Percentiles rank a stretch among this genome's conserved stretches.
phyloP scores from a whole-genome alignment of 1,140 invertebrate species.

The Eueides isabella region DNA sequence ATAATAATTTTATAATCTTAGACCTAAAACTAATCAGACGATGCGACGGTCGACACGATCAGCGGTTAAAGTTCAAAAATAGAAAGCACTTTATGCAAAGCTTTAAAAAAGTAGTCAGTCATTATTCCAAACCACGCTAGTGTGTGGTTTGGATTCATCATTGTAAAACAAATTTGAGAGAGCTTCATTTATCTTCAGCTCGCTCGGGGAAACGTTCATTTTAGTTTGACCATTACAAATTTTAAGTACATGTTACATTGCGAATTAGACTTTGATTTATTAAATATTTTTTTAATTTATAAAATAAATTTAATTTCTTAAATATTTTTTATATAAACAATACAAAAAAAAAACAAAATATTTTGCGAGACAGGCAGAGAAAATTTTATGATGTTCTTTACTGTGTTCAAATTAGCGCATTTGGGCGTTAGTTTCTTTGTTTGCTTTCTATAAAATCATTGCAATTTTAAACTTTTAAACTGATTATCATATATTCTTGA shows the following conservation, averaged over 20 bases:
- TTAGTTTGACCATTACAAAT: not conserved
- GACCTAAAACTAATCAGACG: not conserved
- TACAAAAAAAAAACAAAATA: no score
- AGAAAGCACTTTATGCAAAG: slow-evolving; percentile 19
- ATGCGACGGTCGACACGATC: no score
- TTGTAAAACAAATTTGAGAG: not conserved
- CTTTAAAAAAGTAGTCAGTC: slow-evolving; percentile 25
- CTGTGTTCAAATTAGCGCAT: no score
- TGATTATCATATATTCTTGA: no score
- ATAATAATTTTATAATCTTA: no score
- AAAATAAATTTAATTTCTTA: no score
- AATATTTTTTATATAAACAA: no score
- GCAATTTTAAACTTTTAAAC: no score
- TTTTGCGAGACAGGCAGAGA: no score
- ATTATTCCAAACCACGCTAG: slow-evolving; percentile 24
- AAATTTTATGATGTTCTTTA: no score
- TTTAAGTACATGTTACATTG: not conserved
- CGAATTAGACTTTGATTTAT: not conserved
- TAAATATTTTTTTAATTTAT: not conserved
- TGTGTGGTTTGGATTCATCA: not conserved
- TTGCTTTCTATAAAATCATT: no score
- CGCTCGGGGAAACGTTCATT: not conserved
- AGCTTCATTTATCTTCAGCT: slow-evolving; percentile 1
- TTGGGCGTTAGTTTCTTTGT: no score
- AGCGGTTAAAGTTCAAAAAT: slow-evolving; percentile 14